Percentiles rank a stretch among this genome's conserved stretches.
These are phyloP conservation scores for Leptoclinus maculatus DNA, from an alignment of 2,797 vertebrate species.

Conservation along the genomic window DNA sequence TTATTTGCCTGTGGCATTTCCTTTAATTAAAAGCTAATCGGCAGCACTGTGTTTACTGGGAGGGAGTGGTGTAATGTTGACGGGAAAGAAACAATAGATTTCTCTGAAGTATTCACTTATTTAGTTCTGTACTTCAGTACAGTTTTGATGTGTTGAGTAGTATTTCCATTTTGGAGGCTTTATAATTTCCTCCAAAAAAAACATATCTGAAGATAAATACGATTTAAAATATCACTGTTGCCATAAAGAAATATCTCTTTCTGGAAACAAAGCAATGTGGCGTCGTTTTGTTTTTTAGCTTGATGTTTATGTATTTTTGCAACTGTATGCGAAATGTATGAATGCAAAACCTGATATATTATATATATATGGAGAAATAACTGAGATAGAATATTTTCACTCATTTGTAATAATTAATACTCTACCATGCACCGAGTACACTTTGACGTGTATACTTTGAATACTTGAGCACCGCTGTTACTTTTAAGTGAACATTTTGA, in stretches of 20 bases:
- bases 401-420: not conserved
- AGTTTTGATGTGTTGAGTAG: not conserved
- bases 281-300: not conserved
- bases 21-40: constrained; percentile 17
- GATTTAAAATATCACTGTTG: constrained; percentile 1
- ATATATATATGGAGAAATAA: not conserved
- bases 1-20: constrained; percentile 2
- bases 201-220: not conserved
- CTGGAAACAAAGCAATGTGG: not conserved
- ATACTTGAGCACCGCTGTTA: not conserved
- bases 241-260: not conserved
- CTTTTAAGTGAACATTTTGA: not conserved
- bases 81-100: not conserved
- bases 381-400: too few relatives aligned
- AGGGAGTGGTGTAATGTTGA: not conserved
- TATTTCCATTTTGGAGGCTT: not conserved
- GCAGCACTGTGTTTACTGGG: not conserved
- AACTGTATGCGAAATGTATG: not conserved
- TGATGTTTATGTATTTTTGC: not conserved
- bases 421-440: not conserved
- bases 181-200: not conserved
- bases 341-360: not conserved
- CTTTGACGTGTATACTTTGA: not conserved
- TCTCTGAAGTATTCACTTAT: not conserved
- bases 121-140: not conserved